Percentiles rank a stretch among this genome's conserved stretches.
Evolutionary conservation across 2,888 invertebrate species (phyloP).

Genomic region (Parelbella ahira): DNA sequence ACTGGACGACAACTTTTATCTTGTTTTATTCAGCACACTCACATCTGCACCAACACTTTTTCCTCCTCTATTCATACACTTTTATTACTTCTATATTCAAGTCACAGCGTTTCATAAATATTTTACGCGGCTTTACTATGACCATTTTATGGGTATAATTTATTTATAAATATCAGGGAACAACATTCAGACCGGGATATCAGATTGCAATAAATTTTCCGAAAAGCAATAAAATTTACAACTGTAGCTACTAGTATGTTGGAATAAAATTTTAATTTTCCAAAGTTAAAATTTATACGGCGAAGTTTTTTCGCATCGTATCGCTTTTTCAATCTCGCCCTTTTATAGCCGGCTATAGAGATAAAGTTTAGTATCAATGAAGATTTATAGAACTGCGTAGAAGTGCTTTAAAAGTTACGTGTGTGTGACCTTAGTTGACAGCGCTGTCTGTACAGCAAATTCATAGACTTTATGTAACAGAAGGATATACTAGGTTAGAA

Average conservation of each 20-base stretch:
- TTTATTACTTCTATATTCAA: too few relatives aligned
- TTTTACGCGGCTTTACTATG: slow-evolving; percentile 9
- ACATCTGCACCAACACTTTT: too few relatives aligned
- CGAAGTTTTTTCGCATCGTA: slow-evolving; percentile 7
- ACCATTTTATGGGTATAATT: slow-evolving; percentile 12
- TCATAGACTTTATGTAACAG: too few relatives aligned
- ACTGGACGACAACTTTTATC: too few relatives aligned
- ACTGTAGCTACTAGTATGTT: slow-evolving; percentile 9
- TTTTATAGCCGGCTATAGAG: slow-evolving; percentile 1
- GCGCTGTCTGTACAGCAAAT: too few relatives aligned
- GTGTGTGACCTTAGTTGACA: background rate
- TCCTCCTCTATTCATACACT: too few relatives aligned
- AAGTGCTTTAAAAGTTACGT: background rate
- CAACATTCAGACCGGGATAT: slow-evolving; percentile 14
- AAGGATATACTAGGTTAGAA: too few relatives aligned
- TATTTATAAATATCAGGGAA: slow-evolving; percentile 19
- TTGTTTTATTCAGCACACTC: too few relatives aligned
- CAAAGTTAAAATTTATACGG: slow-evolving; percentile 18
- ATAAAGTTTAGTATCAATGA: slow-evolving; percentile 1
- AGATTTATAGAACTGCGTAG: background rate
- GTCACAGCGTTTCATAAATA: slow-evolving; percentile 6
- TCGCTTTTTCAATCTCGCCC: slow-evolving; percentile 4
- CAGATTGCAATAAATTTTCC: slow-evolving; percentile 20
- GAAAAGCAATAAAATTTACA: slow-evolving; percentile 19
- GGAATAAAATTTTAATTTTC: slow-evolving; percentile 21